phyloP scores from a whole-genome alignment of 2,113 vertebrate genomes.

The Nestor notabilis region DNA sequence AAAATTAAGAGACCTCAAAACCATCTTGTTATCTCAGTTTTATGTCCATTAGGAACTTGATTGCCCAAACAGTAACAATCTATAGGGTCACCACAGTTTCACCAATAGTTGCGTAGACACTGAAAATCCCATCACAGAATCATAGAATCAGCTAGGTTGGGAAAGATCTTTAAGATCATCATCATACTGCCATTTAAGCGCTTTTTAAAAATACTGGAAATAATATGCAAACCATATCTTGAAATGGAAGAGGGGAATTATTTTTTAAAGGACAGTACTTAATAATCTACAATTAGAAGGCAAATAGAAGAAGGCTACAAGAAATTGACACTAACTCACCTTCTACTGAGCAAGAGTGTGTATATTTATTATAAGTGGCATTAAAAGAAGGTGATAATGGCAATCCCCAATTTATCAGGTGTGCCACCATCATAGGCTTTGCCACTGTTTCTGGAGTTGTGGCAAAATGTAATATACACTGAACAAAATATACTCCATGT shows the following conservation, averaged over 20 bases:
- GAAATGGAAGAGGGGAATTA: neutral
- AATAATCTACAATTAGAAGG: slow-evolving; percentile 5
- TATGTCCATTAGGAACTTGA: neutral
- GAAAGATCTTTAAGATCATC: neutral
- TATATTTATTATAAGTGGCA: neutral
- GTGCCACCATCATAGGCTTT: neutral
- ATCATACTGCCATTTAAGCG: rapidly evolving
- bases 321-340: neutral
- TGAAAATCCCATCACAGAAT: rapidly evolving
- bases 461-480: neutral
- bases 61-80: rapidly evolving
- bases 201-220: neutral
- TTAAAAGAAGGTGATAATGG: neutral
- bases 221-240: neutral
- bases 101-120: neutral
- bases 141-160: neutral
- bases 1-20: neutral
- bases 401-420: neutral
- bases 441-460: neutral
- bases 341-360: neutral
- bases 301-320: neutral
- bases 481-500: neutral
- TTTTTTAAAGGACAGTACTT: slow-evolving; percentile 15
- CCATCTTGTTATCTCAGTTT: neutral
- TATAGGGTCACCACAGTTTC: neutral